phyloP scores from a whole-genome alignment of 2,113 vertebrate genomes.

The Microtus richardsoni region DNA sequence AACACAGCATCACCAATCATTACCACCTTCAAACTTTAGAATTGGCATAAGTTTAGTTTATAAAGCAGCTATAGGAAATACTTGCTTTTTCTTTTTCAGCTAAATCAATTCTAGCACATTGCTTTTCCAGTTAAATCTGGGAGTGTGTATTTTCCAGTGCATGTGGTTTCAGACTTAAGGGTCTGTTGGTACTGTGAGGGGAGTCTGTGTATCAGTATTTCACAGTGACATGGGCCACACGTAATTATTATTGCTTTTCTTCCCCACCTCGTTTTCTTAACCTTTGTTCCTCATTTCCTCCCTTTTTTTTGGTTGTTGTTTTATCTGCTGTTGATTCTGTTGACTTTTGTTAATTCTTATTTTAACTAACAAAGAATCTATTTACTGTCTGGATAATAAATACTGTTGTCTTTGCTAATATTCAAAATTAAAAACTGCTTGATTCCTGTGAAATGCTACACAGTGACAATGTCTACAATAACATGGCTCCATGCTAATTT shows the following conservation, averaged over 20 bases:
- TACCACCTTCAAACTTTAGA: slow-evolving; percentile 6
- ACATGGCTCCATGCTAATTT: not conserved
- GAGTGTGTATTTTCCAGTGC: not conserved
- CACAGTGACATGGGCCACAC: not conserved
- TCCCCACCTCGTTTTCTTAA: not conserved
- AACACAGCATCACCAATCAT: not conserved
- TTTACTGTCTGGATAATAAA: not conserved
- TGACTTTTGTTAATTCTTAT: slow-evolving; percentile 33
- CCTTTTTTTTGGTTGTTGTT: not conserved
- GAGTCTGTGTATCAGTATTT: not conserved
- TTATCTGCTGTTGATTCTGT: slow-evolving; percentile 10
- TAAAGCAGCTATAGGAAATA: slow-evolving; percentile 41
- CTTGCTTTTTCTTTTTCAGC: slow-evolving; percentile 20
- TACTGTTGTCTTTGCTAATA: not conserved
- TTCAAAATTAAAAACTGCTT: slow-evolving; percentile 6
- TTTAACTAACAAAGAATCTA: not conserved
- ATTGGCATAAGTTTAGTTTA: slow-evolving; percentile 39
- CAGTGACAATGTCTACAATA: not conserved
- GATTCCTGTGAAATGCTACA: not conserved
- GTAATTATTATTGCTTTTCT: not conserved
- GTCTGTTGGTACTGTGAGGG: not conserved
- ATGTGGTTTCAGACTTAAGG: not conserved
- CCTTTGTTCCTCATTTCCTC: not conserved
- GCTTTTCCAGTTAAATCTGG: not conserved
- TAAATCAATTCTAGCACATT: not conserved